Conservation (phyloP, 2,113 vertebrate species). For the Emydocephalus ijimae region DNA sequence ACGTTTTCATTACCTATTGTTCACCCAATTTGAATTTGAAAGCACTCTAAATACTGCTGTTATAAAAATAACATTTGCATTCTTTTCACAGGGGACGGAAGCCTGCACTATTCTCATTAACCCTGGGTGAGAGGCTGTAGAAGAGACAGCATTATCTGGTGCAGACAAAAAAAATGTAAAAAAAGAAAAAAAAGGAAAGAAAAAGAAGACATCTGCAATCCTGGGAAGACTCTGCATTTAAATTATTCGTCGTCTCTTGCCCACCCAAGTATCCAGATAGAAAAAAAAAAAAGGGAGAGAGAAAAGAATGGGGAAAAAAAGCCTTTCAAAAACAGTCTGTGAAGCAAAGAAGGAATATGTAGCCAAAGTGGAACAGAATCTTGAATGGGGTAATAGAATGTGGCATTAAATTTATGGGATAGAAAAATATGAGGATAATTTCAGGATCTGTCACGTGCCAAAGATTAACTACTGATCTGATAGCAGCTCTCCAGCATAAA, state of each 20-base stretch:
- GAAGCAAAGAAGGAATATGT: neutral
- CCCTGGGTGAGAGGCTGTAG: neutral
- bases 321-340: neutral
- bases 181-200: too few relatives aligned
- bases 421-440: neutral
- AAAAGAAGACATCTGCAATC: neutral
- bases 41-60: neutral
- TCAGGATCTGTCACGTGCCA: neutral
- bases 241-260: neutral
- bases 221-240: neutral
- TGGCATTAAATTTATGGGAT: neutral
- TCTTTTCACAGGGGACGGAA: neutral
- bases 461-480: neutral
- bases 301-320: neutral
- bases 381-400: neutral
- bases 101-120: neutral
- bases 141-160: neutral
- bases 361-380: neutral
- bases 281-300: too few relatives aligned
- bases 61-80: neutral
- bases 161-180: too few relatives aligned
- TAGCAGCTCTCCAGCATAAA: neutral
- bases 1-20: neutral
- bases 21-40: neutral
- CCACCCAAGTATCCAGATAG: neutral